phyloP scores from a whole-genome alignment of 2,888 invertebrate genomes.

The Ariolimax columbianus region DNA sequence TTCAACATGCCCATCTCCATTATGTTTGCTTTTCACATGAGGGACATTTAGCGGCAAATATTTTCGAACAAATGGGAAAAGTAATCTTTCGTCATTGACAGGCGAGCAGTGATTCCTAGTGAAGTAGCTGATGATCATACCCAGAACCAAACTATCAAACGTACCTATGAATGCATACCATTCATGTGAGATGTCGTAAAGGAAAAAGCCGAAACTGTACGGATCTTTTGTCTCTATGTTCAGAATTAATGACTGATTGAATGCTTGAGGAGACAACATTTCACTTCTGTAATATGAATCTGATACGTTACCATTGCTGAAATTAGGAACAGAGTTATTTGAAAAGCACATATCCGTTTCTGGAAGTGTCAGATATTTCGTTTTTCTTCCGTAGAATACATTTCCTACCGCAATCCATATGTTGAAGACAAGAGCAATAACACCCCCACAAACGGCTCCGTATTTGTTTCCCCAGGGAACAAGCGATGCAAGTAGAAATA shows the following conservation, averaged over 20 bases:
- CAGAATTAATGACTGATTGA: background rate
- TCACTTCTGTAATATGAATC: background rate
- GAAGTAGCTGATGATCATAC: conserved; percentile 3
- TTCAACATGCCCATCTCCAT: no score
- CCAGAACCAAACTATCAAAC: background rate
- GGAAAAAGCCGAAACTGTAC: background rate
- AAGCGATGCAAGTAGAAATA: background rate
- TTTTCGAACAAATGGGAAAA: conserved; percentile 2
- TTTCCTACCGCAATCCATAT: background rate
- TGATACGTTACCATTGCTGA: background rate
- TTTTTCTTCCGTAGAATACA: background rate
- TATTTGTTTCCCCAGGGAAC: conserved; percentile 2
- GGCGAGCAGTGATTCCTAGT: background rate
- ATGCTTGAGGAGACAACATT: no score
- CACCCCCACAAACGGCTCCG: background rate
- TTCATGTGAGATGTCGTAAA: background rate
- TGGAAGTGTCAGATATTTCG: background rate
- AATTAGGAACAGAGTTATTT: background rate
- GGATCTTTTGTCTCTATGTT: background rate
- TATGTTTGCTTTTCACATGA: no score
- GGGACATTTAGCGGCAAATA: no score
- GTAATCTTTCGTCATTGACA: background rate
- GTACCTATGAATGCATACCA: background rate
- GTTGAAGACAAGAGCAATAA: background rate
- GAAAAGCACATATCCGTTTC: background rate